Evolutionary conservation across 2,113 vertebrate genomes (phyloP).

Genomic region (Callipepla californica): DNA sequence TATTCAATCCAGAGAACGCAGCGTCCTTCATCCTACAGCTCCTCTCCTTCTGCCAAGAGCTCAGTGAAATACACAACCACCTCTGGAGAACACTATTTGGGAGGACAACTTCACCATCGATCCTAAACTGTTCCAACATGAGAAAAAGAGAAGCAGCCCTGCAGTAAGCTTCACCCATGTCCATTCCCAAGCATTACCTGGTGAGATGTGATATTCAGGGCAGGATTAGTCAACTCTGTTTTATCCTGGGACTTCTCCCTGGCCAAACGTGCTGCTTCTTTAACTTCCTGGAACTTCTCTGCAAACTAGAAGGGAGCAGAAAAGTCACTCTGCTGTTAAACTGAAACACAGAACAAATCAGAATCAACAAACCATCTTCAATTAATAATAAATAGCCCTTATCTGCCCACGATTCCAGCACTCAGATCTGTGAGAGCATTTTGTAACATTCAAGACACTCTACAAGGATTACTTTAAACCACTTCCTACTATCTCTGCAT

Average conservation of each 20-base stretch:
- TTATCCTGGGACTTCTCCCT: conserved; percentile 96
- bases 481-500: rapidly evolving
- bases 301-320: conserved; percentile 81
- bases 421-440: background rate
- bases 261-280: conserved; percentile 90
- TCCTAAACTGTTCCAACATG: background rate
- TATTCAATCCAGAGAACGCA: background rate
- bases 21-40: background rate
- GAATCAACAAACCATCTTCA: too few species aligned
- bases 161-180: rapidly evolving
- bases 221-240: conserved; percentile 89
- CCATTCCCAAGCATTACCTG: conserved; percentile 82
- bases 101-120: background rate
- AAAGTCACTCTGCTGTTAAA: rapidly evolving
- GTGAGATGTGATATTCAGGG: conserved; percentile 87
- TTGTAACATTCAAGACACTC: background rate
- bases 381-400: background rate
- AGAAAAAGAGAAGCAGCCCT: background rate
- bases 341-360: rapidly evolving
- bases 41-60: background rate
- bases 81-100: background rate
- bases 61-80: background rate
- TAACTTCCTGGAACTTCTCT: conserved; percentile 94
- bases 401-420: rapidly evolving
- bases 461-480: background rate